Base-by-base conservation (phyloP, 2,113 vertebrate species). In the Toxostoma redivivum region DNA sequence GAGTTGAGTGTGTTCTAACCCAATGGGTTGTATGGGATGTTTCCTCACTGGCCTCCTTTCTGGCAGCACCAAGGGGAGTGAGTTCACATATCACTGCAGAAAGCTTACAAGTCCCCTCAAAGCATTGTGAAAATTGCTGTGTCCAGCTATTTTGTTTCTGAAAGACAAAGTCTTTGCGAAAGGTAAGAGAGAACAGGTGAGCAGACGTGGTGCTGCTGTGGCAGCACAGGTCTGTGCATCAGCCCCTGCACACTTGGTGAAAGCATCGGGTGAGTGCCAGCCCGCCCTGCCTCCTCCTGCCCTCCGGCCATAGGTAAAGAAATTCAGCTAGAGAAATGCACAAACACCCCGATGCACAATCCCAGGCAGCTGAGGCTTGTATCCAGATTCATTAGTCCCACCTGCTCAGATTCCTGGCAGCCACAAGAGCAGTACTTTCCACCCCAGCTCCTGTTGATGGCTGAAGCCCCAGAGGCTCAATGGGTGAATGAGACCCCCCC, bases 31-130 rank as follows among this genome's bases (percentile, higher is more conserved):
- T 40, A 40, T 25, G 80, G 94, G 61, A 48, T 50, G 60, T 92
- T 94, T 86, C 82, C 92, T 94, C 67, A 33, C 79, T 94, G 95
- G 74, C 81, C 74, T 95, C 85, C 33, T 18, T 81, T 16, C 50
- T 74, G 72, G 86, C 88, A 93, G 40, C 69, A 88, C 80, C 86
- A 69, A 92, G 53, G 86, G 82, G 80, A 90, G 30, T 2, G 19
- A 67, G 64, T 81, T 88, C 88, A 91, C 61, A 31, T 53, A 72
- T 94, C 90, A 90, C 90, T 23, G 57, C 57, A 92, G 85, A 86
- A 94, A 93, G 51, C 85, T 92, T 11, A 7, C 0, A 0, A 86
- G 76, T 67, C 80, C 80, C 64, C 86, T 81, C 60, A 70, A 94
- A 96, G 48, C 5, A 2, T 37, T 71, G 37, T 71, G 90, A 93